Evolutionary conservation across 2,797 vertebrate species (phyloP).

Genomic region (Scolopax bukidnonensis): DNA sequence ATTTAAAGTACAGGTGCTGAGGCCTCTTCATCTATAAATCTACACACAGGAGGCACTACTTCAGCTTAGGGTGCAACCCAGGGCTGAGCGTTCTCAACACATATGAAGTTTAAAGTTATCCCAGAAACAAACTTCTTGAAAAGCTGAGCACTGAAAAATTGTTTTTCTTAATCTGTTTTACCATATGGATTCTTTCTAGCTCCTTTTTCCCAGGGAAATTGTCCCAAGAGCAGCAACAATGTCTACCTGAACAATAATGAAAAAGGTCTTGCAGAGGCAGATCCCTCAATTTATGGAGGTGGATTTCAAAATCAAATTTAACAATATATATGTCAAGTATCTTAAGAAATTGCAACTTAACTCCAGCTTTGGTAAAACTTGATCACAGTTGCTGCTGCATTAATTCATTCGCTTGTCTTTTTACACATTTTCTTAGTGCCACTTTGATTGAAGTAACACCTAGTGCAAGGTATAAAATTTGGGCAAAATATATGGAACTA

Average conservation of each 20-base stretch:
- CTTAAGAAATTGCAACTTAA: background rate
- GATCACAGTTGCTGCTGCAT: background rate
- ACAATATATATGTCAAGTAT: background rate
- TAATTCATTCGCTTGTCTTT: background rate
- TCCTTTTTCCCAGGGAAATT: background rate
- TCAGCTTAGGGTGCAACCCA: background rate
- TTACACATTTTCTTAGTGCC: background rate
- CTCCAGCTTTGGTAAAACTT: background rate
- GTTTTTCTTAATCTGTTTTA: background rate
- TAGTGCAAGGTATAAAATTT: background rate
- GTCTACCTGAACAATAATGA: background rate
- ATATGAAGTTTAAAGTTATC: background rate
- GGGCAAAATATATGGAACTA: background rate
- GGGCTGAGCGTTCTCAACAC: background rate
- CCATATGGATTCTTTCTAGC: rapidly evolving
- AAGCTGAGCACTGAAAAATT: background rate
- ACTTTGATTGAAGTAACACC: background rate
- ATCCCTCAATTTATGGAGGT: background rate
- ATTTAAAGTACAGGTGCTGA: background rate
- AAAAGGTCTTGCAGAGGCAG: background rate
- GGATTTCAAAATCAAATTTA: background rate
- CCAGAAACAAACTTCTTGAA: background rate
- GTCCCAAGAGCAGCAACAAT: background rate
- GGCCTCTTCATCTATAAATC: background rate
- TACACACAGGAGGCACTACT: background rate